A percentile compares a stretch with the other conserved stretches of the same genome.
Evolutionary conservation across 2,888 invertebrate genomes (phyloP).

Genomic region (Drosophila maculinotata): DNA sequence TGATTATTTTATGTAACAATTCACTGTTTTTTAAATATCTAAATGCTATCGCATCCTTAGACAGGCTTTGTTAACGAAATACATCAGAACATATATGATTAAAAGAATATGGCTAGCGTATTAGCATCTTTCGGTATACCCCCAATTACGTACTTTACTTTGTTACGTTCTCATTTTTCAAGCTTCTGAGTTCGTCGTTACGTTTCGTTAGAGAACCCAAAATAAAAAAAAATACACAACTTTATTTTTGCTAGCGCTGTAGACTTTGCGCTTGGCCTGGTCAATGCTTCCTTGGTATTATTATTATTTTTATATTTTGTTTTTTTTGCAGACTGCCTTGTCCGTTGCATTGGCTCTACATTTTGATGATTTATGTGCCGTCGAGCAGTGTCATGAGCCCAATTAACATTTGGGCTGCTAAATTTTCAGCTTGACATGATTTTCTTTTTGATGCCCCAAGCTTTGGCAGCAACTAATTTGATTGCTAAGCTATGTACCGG

Average conservation of each 20-base stretch:
- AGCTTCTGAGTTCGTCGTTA: conserved; percentile 67
- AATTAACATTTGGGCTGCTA: conserved; percentile 72
- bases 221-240: conserved; percentile 11
- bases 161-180: conserved; percentile 47
- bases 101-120: no score
- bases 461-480: conserved; percentile 52
- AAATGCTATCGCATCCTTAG: no score
- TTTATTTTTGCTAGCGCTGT: conserved; percentile 1
- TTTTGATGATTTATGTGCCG: conserved; percentile 74
- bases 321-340: conserved; percentile 37
- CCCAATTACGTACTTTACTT: conserved; percentile 13
- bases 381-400: conserved; percentile 74
- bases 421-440: conserved; percentile 51
- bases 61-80: no score
- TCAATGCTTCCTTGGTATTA: conserved; percentile 28
- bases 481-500: no score
- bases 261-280: conserved; percentile 33
- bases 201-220: conserved; percentile 66
- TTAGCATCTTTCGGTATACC: conserved; percentile 23
- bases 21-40: no score
- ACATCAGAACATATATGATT: no score
- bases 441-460: conserved; percentile 35
- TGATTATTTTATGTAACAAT: no score
- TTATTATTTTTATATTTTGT: conserved; percentile 13
- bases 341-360: conserved; percentile 52